Base-by-base conservation (phyloP, 2,113 vertebrate genomes). In the Saimiri boliviensis region DNA sequence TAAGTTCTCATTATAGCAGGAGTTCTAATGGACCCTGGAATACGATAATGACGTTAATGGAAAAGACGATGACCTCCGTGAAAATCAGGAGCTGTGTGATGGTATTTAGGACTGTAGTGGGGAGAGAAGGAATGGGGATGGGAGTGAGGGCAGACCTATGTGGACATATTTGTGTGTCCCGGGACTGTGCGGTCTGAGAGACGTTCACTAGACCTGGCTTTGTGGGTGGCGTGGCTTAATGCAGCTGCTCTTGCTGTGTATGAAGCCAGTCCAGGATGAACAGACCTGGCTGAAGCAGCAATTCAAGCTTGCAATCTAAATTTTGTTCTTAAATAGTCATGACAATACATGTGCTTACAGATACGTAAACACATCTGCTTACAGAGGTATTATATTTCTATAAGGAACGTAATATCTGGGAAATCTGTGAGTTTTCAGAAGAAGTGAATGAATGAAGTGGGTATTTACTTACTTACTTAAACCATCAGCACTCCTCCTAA, bases 1-100 rank as follows among this genome's bases (percentile, higher is more conserved):
- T 83, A 96, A 81, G 85, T 97, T 80, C 92, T 94, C 90, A 86
- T 93, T 94, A 87, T 17, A 2, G 23, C 21, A 52, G 63, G 81
- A 92, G 47, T 94, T 47, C 96, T 93, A 96, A 93, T 73, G 85
- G 90, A 93, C 93, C 93, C 40, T 0, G 1, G 96, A 93, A 68
- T 0, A 66, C 94, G 92, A 91, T 91, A 96, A 96, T 80, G 68
- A 73, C 1, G 12, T n/a, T 97, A 95, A 98, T 96, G 97, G 96
- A 86, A 84, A 90, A 58, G 54, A 80, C 42, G 82, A 86, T 88
- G 95, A 81, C 63, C 0, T 0, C 42, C 45, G 16, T n/a, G 77
- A 84, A 86, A 79, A 77, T 80, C 68, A 37, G 80, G 93, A 60
- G 86, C 74, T 79, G 2, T 86, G 42, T 86, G 70, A 42, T 95